Evolutionary conservation across 2,113 vertebrate species (phyloP).

Genomic region (Ophthalmotilapia sp.): DNA sequence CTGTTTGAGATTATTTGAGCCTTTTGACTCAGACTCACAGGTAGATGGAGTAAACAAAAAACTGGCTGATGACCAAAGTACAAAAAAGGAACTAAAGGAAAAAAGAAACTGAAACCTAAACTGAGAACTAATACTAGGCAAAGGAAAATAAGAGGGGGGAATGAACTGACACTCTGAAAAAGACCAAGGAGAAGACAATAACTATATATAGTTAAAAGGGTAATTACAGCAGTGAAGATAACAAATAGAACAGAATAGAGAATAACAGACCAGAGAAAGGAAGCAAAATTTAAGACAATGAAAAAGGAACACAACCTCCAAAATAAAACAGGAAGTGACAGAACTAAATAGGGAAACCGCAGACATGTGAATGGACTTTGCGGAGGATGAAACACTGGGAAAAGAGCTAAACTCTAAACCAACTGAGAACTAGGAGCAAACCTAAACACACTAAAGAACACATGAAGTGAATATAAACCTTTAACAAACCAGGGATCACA

Average conservation of each 20-base stretch:
- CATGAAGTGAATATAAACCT: background rate
- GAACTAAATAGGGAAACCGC: background rate
- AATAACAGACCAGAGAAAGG: background rate
- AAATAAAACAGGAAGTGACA: background rate
- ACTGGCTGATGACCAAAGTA: background rate
- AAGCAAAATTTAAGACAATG: background rate
- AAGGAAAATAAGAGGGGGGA: background rate
- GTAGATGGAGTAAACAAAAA: background rate
- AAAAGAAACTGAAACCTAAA: background rate
- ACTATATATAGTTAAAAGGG: background rate
- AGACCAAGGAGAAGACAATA: background rate
- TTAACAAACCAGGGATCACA: background rate
- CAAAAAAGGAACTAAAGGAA: background rate
- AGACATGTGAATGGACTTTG: background rate
- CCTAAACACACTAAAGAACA: background rate
- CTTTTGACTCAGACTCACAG: background rate
- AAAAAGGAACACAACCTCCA: background rate
- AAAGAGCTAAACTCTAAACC: background rate
- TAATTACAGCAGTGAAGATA: background rate
- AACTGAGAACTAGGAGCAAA: background rate
- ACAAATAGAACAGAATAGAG: background rate
- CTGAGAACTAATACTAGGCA: background rate
- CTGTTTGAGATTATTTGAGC: background rate
- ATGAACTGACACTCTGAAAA: background rate
- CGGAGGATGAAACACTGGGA: background rate